These are phyloP conservation scores for Zaprionus capensis DNA, from an alignment of 1,140 invertebrate species.

Conservation along the genomic window DNA sequence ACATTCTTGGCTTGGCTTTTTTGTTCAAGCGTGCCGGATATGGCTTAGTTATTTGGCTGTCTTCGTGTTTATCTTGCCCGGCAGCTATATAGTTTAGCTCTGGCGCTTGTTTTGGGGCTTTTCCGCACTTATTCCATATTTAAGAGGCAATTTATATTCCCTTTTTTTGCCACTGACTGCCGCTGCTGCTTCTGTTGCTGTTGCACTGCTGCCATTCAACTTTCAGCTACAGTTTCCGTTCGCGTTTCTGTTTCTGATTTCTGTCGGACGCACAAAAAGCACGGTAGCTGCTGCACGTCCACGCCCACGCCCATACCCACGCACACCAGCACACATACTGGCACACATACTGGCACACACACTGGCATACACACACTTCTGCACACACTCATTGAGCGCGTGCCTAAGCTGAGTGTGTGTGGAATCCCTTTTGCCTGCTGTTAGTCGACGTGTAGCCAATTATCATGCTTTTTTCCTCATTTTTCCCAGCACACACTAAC, in stretches of 20 bases:
- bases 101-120: constrained; percentile 55
- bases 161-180: constrained; percentile 61
- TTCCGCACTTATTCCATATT: constrained; percentile 83
- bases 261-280: constrained; percentile 38
- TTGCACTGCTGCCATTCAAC: constrained; percentile 49
- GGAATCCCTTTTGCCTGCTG: constrained; percentile 59
- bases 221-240: constrained; percentile 56
- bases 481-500: not conserved
- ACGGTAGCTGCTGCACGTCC: constrained; percentile 19
- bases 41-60: constrained; percentile 54
- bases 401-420: constrained; percentile 3
- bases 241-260: constrained; percentile 50
- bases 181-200: constrained; percentile 8
- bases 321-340: not conserved
- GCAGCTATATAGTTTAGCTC: constrained; percentile 78
- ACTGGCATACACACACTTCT: not conserved
- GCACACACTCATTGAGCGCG: not conserved
- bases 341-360: no score
- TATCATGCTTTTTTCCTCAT: constrained; percentile 52
- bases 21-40: constrained; percentile 39
- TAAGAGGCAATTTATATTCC: constrained; percentile 84
- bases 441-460: constrained; percentile 66
- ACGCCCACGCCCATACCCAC: constrained; percentile 6
- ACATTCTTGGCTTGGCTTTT: constrained; percentile 23
- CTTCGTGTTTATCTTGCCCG: constrained; percentile 72